Percentiles rank a stretch among this genome's conserved stretches.
These are phyloP conservation scores for Apteryx owenii DNA, from an alignment of 2,113 vertebrate genomes.

Conservation along the genomic window DNA sequence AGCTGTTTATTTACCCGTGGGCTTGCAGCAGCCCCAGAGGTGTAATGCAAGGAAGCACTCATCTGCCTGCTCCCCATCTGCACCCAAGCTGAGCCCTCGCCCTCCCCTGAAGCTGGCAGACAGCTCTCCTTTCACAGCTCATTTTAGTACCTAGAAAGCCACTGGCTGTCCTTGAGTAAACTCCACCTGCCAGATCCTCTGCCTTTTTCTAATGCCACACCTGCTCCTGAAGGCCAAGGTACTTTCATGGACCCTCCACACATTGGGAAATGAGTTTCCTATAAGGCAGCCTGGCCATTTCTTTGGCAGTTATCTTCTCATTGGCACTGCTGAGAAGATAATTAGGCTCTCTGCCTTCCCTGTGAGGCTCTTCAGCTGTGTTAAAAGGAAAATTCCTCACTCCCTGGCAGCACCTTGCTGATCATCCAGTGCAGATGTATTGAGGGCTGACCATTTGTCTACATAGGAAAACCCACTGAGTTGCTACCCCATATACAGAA, in stretches of 20 bases:
- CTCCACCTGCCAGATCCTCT: neutral
- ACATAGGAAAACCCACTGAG: rapidly evolving
- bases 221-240: neutral
- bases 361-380: neutral
- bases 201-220: neutral
- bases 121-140: neutral
- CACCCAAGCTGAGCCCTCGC: neutral
- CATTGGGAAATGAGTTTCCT: neutral
- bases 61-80: neutral
- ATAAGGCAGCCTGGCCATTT: neutral
- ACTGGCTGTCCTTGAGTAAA: neutral
- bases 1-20: neutral
- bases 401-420: neutral
- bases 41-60: neutral
- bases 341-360: neutral
- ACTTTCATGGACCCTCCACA: neutral
- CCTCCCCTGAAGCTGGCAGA: neutral
- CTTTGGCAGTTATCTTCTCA: neutral
- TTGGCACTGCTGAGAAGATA: neutral
- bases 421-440: neutral
- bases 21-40: neutral
- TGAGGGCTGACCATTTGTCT: neutral
- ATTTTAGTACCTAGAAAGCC: neutral
- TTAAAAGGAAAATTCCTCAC: neutral
- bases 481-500: neutral